These are phyloP conservation scores for Pangasius sanitwongsei DNA, from an alignment of 2,797 vertebrate genomes.

Conservation along the genomic window DNA sequence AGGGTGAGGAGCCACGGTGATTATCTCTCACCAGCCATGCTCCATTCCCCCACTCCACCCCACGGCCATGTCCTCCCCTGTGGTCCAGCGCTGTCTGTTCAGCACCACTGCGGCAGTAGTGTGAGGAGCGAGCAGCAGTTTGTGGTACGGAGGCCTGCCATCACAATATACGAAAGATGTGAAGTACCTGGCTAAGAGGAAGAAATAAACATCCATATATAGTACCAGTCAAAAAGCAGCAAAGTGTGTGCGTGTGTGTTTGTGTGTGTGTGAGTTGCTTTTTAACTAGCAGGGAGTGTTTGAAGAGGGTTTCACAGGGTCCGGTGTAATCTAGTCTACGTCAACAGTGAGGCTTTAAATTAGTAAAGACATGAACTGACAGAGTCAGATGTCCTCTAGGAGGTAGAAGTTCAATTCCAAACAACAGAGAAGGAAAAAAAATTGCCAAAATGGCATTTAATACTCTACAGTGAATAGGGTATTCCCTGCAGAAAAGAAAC, in stretches of 20 bases:
- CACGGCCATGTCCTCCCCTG: too few relatives aligned
- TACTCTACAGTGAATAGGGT: neutral
- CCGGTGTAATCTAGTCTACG: constrained; percentile 50
- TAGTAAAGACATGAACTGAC: constrained; percentile 55
- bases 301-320: constrained; percentile 31
- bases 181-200: neutral
- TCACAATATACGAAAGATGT: neutral
- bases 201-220: neutral
- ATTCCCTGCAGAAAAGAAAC: neutral
- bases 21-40: too few relatives aligned
- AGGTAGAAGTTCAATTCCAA: neutral
- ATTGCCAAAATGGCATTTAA: neutral
- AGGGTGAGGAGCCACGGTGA: too few relatives aligned
- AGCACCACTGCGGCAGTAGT: too few relatives aligned
- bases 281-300: neutral
- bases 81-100: too few relatives aligned
- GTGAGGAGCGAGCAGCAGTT: too few relatives aligned
- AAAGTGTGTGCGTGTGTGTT: neutral
- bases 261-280: neutral
- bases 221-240: neutral
- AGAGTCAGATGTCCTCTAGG: constrained; percentile 40
- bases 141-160: too few relatives aligned
- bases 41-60: too few relatives aligned
- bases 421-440: neutral
- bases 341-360: constrained; percentile 57